Conservation (phyloP, 2,888 invertebrate genomes). For the Endomychus coccineus region DNA sequence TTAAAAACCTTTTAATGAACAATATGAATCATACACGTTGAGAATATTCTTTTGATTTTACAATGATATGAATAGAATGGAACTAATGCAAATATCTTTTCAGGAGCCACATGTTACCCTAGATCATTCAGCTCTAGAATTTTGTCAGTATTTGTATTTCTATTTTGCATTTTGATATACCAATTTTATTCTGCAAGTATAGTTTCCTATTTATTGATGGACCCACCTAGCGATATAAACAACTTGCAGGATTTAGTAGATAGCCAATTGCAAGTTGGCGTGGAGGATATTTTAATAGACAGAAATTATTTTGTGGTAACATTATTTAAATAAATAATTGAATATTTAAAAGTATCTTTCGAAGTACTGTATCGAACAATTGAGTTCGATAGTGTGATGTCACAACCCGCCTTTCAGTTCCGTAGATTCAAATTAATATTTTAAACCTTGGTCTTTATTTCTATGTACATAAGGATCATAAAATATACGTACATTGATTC, state of each 20-base stretch:
- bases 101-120: constrained; percentile 31
- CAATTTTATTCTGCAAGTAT: constrained; percentile 66
- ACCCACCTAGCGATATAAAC: constrained; percentile 54
- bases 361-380: no score
- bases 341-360: no score
- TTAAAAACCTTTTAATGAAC: no score
- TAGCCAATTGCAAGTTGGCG: constrained; percentile 53
- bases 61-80: no score
- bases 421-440: no score
- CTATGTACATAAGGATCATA: no score
- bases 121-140: constrained; percentile 30
- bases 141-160: constrained; percentile 30
- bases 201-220: constrained; percentile 57
- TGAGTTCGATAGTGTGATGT: no score
- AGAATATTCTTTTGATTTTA: no score
- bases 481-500: no score
- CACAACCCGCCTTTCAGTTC: no score
- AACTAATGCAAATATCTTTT: constrained; percentile 15
- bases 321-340: constrained; percentile 11
- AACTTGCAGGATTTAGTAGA: constrained; percentile 51
- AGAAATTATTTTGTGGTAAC: constrained; percentile 56
- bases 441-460: no score
- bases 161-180: constrained; percentile 55
- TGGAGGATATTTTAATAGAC: constrained; percentile 58
- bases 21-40: no score